Evolutionary conservation across 2,113 vertebrate species (phyloP).

Genomic region (Empidonax traillii): DNA sequence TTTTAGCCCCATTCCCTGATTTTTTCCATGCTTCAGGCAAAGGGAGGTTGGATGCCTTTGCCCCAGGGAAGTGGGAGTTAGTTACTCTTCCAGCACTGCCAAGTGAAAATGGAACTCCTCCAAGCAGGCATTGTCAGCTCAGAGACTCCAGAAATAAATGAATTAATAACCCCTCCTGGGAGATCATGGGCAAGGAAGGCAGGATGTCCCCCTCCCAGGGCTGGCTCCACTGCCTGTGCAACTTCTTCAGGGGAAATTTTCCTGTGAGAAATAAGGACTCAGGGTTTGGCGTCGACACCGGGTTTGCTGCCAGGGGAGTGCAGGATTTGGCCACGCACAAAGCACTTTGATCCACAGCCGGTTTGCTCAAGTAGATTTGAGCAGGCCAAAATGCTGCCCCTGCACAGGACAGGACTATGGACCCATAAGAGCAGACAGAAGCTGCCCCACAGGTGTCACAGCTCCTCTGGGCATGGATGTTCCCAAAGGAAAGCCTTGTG

Average conservation of each 20-base stretch:
- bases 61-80: neutral
- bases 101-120: slow-evolving; percentile 8
- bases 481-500: neutral
- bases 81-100: neutral
- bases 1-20: neutral
- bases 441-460: accelerated
- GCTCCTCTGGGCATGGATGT: accelerated
- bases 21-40: neutral
- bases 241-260: neutral
- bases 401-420: neutral
- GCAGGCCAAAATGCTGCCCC: neutral
- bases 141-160: neutral
- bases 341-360: neutral
- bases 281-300: accelerated
- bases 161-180: neutral
- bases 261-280: neutral
- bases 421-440: neutral
- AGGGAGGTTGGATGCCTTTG: neutral
- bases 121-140: neutral
- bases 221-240: neutral
- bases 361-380: neutral
- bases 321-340: accelerated
- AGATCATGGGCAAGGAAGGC: neutral
- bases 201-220: neutral
- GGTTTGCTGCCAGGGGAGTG: accelerated